phyloP scores from a whole-genome alignment of 1,140 invertebrate genomes.

The Manduca sexta region DNA sequence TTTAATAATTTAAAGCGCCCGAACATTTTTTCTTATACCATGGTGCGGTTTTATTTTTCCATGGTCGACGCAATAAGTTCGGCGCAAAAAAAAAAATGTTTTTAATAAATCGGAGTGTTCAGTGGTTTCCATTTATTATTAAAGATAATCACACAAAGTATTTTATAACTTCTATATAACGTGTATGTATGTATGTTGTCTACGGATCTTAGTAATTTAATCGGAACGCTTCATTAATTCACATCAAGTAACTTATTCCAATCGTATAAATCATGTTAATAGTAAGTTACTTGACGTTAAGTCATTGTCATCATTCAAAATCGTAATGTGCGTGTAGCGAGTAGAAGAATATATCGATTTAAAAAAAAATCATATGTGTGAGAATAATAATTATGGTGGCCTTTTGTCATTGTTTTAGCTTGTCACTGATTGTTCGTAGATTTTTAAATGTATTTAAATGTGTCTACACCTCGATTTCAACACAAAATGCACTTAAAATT shows the following conservation, averaged over 20 bases:
- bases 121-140: constrained; percentile 13
- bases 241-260: no score
- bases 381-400: constrained; percentile 14
- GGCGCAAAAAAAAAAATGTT: constrained; percentile 4
- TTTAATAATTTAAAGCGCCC: constrained; percentile 3
- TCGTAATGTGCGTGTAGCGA: constrained; percentile 16
- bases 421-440: constrained; percentile 9
- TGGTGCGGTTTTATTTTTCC: constrained; percentile 1
- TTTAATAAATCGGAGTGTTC: constrained; percentile 14
- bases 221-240: no score
- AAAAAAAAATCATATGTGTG: constrained; percentile 7
- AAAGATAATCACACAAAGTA: constrained; percentile 10
- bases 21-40: background rate
- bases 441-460: no score
- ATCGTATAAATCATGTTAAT: no score
- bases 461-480: no score
- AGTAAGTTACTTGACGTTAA: no score
- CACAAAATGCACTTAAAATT: no score
- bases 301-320: constrained; percentile 2
- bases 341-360: constrained; percentile 14
- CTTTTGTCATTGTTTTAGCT: constrained; percentile 13
- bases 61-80: constrained; percentile 7
- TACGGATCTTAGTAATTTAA: constrained; percentile 6
- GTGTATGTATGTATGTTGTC: constrained; percentile 6
- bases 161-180: constrained; percentile 13